These are phyloP conservation scores for Parnassius smintheus DNA, from an alignment of 2,888 invertebrate genomes.

Conservation along the genomic window DNA sequence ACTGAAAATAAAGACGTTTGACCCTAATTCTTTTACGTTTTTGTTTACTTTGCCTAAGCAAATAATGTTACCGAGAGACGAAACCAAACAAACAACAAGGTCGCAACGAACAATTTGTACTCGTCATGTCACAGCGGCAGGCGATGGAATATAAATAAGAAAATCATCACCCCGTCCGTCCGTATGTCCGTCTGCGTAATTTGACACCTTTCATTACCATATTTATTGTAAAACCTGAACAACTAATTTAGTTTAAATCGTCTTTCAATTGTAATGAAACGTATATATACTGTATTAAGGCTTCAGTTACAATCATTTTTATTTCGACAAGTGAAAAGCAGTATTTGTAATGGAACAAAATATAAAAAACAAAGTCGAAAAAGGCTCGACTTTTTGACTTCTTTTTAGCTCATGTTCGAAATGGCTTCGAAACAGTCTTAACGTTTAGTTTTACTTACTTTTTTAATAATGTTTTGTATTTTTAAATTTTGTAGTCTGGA, in stretches of 20 bases:
- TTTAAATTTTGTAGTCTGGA: no score
- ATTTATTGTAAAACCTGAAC: slow-evolving; percentile 63
- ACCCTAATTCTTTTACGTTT: no score
- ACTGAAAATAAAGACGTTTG: no score
- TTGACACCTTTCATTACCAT: slow-evolving; percentile 80
- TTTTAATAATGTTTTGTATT: slow-evolving; percentile 5
- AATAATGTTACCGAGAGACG: slow-evolving; percentile 16
- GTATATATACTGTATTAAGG: slow-evolving; percentile 29
- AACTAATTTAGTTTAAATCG: slow-evolving; percentile 27
- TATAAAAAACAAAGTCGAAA: slow-evolving; percentile 44
- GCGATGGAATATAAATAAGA: slow-evolving; percentile 57
- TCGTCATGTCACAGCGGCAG: slow-evolving; percentile 47
- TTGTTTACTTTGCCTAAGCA: slow-evolving; percentile 12
- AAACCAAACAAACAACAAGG: slow-evolving; percentile 56
- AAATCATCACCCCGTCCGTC: slow-evolving; percentile 64
- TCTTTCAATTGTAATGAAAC: slow-evolving; percentile 15
- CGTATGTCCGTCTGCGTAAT: slow-evolving; percentile 66
- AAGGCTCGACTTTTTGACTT: slow-evolving; percentile 7
- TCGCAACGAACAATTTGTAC: slow-evolving; percentile 59
- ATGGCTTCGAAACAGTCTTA: slow-evolving; percentile 4
- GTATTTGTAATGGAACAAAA: slow-evolving; percentile 46
- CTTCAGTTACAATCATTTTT: slow-evolving; percentile 26
- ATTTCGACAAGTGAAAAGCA: slow-evolving; percentile 25
- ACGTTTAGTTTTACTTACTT: slow-evolving; percentile 9
- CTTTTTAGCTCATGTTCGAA: not conserved